Percentiles rank a stretch among this genome's conserved stretches.
phyloP scores from a whole-genome alignment of 1,140 invertebrate genomes.

The Pseudomyrmex concolor region DNA sequence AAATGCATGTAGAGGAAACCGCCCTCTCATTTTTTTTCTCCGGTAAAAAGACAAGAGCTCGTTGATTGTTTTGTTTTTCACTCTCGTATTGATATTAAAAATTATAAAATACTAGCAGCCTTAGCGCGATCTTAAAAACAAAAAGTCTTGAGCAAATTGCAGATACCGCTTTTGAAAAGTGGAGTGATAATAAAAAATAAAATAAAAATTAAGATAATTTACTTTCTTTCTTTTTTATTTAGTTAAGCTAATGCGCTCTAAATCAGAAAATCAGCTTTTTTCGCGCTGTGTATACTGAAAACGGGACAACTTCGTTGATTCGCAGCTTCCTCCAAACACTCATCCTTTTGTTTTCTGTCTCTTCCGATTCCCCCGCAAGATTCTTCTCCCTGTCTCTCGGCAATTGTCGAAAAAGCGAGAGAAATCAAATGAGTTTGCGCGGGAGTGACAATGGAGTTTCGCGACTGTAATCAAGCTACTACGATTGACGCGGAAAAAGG shows the following conservation, averaged over 20 bases:
- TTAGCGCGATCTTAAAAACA: not conserved
- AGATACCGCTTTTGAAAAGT: not conserved
- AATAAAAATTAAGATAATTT: not conserved
- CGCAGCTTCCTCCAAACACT: slow-evolving; percentile 11
- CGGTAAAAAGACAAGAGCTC: too few relatives aligned
- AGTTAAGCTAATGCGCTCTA: not conserved
- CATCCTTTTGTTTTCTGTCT: slow-evolving; percentile 6
- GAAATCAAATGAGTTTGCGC: slow-evolving; percentile 71
- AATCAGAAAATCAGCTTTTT: not conserved
- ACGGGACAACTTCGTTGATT: not conserved
- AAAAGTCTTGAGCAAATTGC: not conserved
- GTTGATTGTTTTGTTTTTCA: not conserved
- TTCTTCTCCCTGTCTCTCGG: slow-evolving; percentile 26
- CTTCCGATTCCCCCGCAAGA: not conserved
- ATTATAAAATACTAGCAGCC: not conserved
- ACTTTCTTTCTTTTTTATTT: not conserved
- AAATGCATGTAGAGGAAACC: too few relatives aligned
- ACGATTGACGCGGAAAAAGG: slow-evolving; percentile 55
- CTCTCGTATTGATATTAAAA: not conserved
- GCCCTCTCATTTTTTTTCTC: too few relatives aligned
- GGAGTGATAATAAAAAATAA: not conserved
- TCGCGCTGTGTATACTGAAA: slow-evolving; percentile 14
- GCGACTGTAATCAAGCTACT: slow-evolving; percentile 68
- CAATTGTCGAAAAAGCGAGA: slow-evolving; percentile 65
- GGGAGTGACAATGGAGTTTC: slow-evolving; percentile 66